phyloP scores from a whole-genome alignment of 2,888 invertebrate species.

The Octodonta nipae region DNA sequence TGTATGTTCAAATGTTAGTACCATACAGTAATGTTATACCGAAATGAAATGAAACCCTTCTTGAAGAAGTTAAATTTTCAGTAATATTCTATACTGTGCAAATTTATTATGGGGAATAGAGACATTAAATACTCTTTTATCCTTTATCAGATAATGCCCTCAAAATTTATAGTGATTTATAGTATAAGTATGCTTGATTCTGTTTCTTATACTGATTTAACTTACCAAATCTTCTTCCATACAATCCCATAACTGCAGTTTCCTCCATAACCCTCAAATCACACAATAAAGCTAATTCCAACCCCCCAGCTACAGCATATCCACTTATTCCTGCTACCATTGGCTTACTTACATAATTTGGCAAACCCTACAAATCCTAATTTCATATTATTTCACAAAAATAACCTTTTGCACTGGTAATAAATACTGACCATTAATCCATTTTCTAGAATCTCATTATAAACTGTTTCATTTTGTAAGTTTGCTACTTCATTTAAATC shows the following conservation, averaged over 20 bases:
- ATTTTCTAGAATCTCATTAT: slow-evolving; percentile 7
- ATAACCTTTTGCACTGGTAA: not conserved
- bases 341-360: slow-evolving; percentile 66
- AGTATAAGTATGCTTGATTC: too few relatives aligned
- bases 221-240: slow-evolving; percentile 75
- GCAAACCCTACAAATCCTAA: slow-evolving; percentile 42
- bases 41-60: too few relatives aligned
- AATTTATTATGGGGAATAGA: too few relatives aligned
- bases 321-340: slow-evolving; percentile 83
- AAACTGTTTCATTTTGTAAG: slow-evolving; percentile 16
- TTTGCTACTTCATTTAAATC: slow-evolving; percentile 64
- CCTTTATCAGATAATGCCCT: too few relatives aligned
- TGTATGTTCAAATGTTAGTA: too few relatives aligned
- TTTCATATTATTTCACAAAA: not conserved
- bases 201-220: too few relatives aligned
- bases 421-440: slow-evolving; percentile 17
- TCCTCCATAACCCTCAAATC: slow-evolving; percentile 82
- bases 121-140: too few relatives aligned
- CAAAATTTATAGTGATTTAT: too few relatives aligned
- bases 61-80: too few relatives aligned
- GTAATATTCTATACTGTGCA: too few relatives aligned
- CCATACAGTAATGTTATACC: too few relatives aligned
- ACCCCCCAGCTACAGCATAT: slow-evolving; percentile 79
- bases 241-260: slow-evolving; percentile 72
- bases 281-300: slow-evolving; percentile 83